These are phyloP conservation scores for Clanis bilineata DNA, from an alignment of 2,888 invertebrate species.

Conservation along the genomic window DNA sequence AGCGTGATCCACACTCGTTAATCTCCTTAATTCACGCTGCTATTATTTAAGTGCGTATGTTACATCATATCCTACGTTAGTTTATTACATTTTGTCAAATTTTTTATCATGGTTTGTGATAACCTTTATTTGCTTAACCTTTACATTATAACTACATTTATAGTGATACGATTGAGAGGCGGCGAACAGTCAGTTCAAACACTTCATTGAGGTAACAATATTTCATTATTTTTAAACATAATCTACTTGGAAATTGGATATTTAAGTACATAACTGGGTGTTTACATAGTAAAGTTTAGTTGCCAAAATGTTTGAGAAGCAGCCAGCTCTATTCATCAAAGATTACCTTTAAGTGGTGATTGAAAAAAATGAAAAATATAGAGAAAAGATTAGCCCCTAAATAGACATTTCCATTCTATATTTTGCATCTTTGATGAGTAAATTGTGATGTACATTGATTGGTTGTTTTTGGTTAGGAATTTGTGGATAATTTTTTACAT, in stretches of 20 bases:
- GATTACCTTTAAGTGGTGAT: no score
- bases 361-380: no score
- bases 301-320: no score
- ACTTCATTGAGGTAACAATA: neutral
- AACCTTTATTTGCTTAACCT: constrained; percentile 52
- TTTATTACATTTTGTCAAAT: constrained; percentile 3
- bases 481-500: no score
- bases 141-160: constrained; percentile 23
- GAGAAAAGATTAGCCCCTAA: no score
- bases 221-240: neutral
- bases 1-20: neutral
- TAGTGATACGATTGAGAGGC: neutral
- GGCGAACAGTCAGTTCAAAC: neutral
- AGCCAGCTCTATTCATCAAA: no score
- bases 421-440: no score
- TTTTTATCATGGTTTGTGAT: constrained; percentile 31
- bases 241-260: no score
- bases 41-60: neutral
- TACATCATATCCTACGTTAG: constrained; percentile 9
- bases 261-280: no score
- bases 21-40: neutral
- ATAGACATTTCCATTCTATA: no score
- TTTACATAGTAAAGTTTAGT: neutral
- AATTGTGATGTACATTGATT: no score
- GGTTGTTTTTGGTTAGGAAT: no score